Evolutionary conservation across 2,113 vertebrate species (phyloP), one percentile per base, ranked within the genome.

Genomic region (Lagopus muta): DNA sequence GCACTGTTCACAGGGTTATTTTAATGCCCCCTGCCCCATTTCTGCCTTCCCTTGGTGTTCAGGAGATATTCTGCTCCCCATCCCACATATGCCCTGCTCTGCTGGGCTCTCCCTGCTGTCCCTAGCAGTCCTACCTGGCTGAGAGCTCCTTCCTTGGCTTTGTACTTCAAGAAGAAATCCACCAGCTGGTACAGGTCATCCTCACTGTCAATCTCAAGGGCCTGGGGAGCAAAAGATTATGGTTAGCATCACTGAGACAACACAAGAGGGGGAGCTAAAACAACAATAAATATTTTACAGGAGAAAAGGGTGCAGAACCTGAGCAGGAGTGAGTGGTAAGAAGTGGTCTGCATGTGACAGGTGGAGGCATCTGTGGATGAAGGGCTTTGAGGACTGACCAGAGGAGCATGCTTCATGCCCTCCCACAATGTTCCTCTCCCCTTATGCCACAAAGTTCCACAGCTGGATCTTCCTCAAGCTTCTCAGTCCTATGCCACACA

Each of bases 111-210:
- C 58, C 69, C 36, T 22, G 55, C 86, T 55, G 38, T 61, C n/a
- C 38, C 36, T 4, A 2, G 6, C 0, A 45, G 21, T 65, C 91
- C 65, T 74, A 94, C 93, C 93, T 87, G 48, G 38, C 32, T 38
- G 10, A 10, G 11, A 32, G 18, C 11, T 10, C 2, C 5, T 32
- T 84, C 65, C 55, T 27, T 60, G 45, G 19, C 60, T 84, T 73
- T 60, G 57, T 52, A 66, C 16, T 66, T 60, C 55, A 87, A 36
- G 91, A 95, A 93, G 55, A 94, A 94, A 12, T 84, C 91, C 82
- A 95, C 9, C 78, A 95, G 78, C 30, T 48, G 18, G 25, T 72
- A 69, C 28, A 94, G 85, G 11, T 94, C 93, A 1, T 78, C 88
- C 85, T 89, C 82, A 8, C 38, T 86, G 9, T 77, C 14, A 2